phyloP scores from a whole-genome alignment of 2,113 vertebrate genomes.

The Accipiter virgatus region DNA sequence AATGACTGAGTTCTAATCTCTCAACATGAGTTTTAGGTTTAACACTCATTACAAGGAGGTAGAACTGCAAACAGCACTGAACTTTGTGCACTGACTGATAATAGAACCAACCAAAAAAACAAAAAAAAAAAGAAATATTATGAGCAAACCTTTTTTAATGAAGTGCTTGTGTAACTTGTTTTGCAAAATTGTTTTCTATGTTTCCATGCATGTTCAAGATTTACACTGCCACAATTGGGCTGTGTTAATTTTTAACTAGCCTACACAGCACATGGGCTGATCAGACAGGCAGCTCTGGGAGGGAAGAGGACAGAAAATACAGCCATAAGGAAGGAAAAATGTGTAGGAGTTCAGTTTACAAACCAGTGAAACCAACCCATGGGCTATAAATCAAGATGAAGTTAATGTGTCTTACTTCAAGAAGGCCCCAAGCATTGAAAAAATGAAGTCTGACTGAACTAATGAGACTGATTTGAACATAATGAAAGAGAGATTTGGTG shows the following conservation, averaged over 20 bases:
- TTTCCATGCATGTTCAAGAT: background rate
- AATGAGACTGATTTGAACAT: constrained; percentile 30
- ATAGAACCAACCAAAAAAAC: background rate
- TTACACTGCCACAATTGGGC: background rate
- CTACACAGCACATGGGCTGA: constrained; percentile 35
- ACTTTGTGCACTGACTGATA: background rate
- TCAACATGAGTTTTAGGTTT: background rate
- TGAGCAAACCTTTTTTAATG: background rate
- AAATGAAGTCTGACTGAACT: constrained; percentile 30
- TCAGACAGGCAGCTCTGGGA: background rate
- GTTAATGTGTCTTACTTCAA: constrained; percentile 13
- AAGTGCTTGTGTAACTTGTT: background rate
- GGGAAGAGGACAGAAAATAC: constrained; percentile 28
- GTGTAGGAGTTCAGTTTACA: constrained; percentile 52
- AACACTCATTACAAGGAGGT: background rate
- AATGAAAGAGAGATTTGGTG: constrained; percentile 30
- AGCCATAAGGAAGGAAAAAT: constrained; percentile 47
- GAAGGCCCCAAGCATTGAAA: constrained; percentile 6
- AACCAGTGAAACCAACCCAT: constrained; percentile 35
- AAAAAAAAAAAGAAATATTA: background rate
- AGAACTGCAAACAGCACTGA: background rate
- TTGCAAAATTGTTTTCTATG: background rate
- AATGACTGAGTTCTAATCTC: background rate
- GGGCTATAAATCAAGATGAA: constrained; percentile 42
- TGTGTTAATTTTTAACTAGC: constrained; percentile 39